Base-by-base conservation (phyloP, 2,888 invertebrate genomes). In the Osmoderma eremita region DNA sequence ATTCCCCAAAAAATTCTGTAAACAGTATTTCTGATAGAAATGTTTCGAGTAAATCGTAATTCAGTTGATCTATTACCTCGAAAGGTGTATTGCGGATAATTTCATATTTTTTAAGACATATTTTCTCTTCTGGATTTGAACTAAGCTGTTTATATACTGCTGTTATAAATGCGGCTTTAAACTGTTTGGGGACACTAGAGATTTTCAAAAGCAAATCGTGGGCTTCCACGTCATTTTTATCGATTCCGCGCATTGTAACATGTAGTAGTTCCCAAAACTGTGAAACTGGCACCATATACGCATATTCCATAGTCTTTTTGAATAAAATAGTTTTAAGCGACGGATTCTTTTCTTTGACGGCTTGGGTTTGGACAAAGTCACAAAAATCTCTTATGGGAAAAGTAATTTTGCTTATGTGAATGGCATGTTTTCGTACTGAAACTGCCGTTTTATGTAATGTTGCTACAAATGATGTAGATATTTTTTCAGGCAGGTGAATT, bases 401-500 rank as follows among this genome's bases (percentile, higher is more conserved):
- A 13, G 51, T 15, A 38, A 41, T 39, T 36, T 51, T 63, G 13
- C 51, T 18, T 12, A 63, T 17, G 17, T 51, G 51, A 20, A 63
- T 24, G 4, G 51, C 22, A 15, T 63, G 63, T 20, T 63, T 63
- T 15, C 63, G 20, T 2, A 51, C 63, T 10, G 63, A 63, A 63
- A 63, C 50, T 12, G 63, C 63, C 2, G 38, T 38, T 12, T 51
- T 63, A 13, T 51, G 42, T 24, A 63, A 15, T 24, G 50, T 18
- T 18, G 10, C 39, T 20, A 63, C 5, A 15, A 63, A 63, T 15
- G 38, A 5, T 13, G 12, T 17, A 1, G 41, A 50, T 6, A 30
- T 10, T 15, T 24, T 51, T 12, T 63, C 39, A 8, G 63, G 63
- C 12, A 24, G 1, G 2, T 24, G 15, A 13, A 12, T 36, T 12